Evolutionary conservation across 2,113 vertebrate genomes (phyloP), one percentile per base, ranked within the genome.

Genomic region (Tapirus terrestris): DNA sequence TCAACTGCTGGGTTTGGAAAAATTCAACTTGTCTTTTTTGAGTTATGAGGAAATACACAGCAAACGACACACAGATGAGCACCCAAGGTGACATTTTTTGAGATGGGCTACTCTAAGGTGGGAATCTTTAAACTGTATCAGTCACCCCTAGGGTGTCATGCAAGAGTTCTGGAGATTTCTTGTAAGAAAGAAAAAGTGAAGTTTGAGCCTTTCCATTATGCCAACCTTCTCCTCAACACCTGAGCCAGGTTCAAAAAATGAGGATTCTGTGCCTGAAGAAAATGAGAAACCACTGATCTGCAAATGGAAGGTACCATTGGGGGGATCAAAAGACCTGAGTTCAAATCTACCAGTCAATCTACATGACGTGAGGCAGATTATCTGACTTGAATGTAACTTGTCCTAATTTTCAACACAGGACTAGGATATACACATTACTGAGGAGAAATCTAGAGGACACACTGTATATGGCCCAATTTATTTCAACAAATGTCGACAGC

Each of bases 111-210:
- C 9, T n/a, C 70, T 89, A 25, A 21, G 17, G 36, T 10, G 18
- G 60, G 53, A 80, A 17, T 48, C 36, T 61, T 77, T n/a, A 10
- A 8, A 80, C 31, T 6, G 33, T 2, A 18, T 21, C 82, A 14
- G 29, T 33, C 31, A 23, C 31, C 6, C 43, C n/a, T 67, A 93
- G n/a, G n/a, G 27, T 43, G 27, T 33, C 48, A 33, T 21, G 21
- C 61, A 91, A 91, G 25, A 17, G 86, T 82, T 63, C 61, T 70
- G 73, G 33, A 84, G 56, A 70, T 23, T 84, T 88, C 61, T 68
- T 63, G 23, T 36, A 61, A 75, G 21, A 96, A 90, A 88, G 43
- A 23, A 76, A 53, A 86, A 79, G 36, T 25, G 63, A 56, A 70
- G 76, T 75, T 31, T n/a, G 53, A 58, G 43, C 11, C 75, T 75